phyloP scores from a whole-genome alignment of 2,113 vertebrate species.

The Pampusana beccarii region DNA sequence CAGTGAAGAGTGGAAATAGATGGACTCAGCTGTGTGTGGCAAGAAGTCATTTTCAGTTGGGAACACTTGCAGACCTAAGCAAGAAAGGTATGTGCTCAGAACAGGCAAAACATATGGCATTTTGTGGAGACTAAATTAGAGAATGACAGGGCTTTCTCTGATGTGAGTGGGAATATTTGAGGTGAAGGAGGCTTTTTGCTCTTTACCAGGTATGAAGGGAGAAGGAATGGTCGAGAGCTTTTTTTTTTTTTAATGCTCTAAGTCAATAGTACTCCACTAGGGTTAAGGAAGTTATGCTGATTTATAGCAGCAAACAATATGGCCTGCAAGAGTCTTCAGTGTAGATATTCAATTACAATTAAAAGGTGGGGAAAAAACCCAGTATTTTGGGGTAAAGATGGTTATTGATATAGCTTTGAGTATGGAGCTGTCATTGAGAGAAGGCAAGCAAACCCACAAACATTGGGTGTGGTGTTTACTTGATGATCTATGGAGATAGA shows the following conservation, averaged over 20 bases:
- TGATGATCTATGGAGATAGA: neutral
- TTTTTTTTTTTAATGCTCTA: neutral
- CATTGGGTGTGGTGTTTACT: neutral
- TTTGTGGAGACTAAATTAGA: neutral
- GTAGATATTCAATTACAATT: neutral
- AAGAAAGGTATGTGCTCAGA: neutral
- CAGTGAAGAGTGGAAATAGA: neutral
- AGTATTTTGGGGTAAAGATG: neutral
- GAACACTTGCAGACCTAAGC: neutral
- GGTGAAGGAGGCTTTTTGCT: neutral
- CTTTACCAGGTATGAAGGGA: accelerated
- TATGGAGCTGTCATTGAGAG: neutral
- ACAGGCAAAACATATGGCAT: neutral
- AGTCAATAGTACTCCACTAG: neutral
- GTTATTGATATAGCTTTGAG: neutral
- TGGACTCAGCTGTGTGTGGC: neutral
- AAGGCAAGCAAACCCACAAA: neutral
- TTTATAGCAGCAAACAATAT: neutral
- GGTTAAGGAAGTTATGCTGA: neutral
- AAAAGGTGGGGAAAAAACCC: neutral
- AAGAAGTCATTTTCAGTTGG: neutral
- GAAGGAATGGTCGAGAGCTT: neutral
- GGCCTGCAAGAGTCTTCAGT: neutral
- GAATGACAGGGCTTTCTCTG: neutral
- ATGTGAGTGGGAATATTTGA: neutral